These are phyloP conservation scores for Eristalis intricaria DNA, from an alignment of 2,888 invertebrate species.

Conservation along the genomic window DNA sequence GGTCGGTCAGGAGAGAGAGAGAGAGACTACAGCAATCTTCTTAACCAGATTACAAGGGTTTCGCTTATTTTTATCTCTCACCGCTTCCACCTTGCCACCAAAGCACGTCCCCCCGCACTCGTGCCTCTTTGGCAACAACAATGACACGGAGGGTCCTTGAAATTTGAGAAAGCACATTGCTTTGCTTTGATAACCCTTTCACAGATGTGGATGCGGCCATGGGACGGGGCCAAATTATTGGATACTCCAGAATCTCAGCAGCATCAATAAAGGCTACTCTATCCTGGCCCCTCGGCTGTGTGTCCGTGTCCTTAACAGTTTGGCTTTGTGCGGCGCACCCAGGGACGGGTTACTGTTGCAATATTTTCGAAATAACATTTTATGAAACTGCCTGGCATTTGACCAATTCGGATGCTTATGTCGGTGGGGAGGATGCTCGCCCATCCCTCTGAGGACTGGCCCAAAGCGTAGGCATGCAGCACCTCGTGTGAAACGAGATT, in stretches of 20 bases:
- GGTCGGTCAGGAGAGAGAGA: neutral
- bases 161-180: slow-evolving; percentile 6
- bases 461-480: neutral
- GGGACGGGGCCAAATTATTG: neutral
- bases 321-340: neutral
- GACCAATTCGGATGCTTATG: slow-evolving; percentile 50
- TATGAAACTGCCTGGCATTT: slow-evolving; percentile 41
- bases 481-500: slow-evolving; percentile 8
- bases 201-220: neutral
- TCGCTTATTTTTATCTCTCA: slow-evolving; percentile 61
- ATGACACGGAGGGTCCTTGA: slow-evolving; percentile 5
- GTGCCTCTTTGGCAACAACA: neutral
- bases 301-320: slow-evolving; percentile 22
- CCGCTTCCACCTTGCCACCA: neutral
- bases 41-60: slow-evolving; percentile 67
- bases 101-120: neutral
- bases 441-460: too few relatives aligned
- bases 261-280: neutral
- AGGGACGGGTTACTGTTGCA: neutral
- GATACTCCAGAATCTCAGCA: slow-evolving; percentile 20
- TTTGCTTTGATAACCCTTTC: neutral
- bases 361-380: slow-evolving; percentile 30
- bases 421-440: neutral
- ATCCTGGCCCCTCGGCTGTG: too few relatives aligned
- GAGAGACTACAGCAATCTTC: slow-evolving; percentile 38